These are phyloP conservation scores for Elachura formosa DNA, from an alignment of 2,113 vertebrate genomes.

Conservation along the genomic window DNA sequence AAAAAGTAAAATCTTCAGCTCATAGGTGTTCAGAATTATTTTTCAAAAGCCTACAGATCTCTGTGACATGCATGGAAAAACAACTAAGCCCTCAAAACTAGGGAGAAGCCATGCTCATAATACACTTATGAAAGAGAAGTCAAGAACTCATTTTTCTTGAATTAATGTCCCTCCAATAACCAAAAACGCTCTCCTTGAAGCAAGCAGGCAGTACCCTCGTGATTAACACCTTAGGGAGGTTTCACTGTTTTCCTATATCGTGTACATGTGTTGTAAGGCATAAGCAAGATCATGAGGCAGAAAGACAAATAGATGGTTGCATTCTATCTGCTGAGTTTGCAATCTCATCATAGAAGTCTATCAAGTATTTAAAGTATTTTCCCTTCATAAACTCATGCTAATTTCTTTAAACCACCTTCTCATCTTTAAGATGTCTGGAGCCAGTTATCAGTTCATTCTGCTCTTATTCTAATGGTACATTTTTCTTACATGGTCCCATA, in stretches of 20 bases:
- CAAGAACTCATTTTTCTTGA: neutral
- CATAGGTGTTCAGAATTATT: neutral
- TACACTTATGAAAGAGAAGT: neutral
- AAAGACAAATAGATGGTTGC: neutral
- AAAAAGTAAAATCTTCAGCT: neutral
- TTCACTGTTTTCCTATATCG: neutral
- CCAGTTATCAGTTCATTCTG: neutral
- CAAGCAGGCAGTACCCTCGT: neutral
- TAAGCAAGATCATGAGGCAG: neutral
- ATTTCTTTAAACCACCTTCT: neutral
- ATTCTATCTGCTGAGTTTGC: neutral
- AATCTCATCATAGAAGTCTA: neutral
- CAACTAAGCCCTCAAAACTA: neutral
- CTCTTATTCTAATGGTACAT: neutral
- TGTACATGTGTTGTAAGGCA: neutral
- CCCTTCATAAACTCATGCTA: neutral
- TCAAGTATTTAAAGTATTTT: neutral
- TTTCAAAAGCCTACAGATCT: neutral
- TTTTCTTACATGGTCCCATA: neutral
- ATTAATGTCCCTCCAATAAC: rapidly evolving
- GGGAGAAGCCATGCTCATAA: neutral
- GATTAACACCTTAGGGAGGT: neutral
- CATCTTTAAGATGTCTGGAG: neutral
- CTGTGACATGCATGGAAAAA: neutral
- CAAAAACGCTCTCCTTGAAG: neutral